A percentile compares a stretch with the other conserved stretches of the same genome.
Conservation (phyloP, 35 echinoderm and acorn worm genomes). For the Stichopus chloronotus region DNA sequence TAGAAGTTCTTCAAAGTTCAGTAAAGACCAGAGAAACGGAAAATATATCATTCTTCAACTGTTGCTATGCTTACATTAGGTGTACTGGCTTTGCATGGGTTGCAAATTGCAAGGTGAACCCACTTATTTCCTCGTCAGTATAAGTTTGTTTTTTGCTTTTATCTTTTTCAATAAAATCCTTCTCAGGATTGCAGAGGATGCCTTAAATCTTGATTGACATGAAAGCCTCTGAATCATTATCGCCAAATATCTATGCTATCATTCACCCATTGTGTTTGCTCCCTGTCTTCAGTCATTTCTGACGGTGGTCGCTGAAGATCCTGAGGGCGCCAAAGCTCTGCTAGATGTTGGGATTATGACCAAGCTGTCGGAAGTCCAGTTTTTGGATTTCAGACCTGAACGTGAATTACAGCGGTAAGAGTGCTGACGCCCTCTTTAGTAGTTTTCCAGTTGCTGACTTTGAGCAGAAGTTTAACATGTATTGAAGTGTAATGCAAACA, state of each 20-base stretch:
- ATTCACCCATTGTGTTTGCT: neutral
- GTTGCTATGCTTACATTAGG: no score
- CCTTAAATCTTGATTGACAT: no score
- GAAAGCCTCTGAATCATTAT: no score
- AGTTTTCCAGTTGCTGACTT: neutral
- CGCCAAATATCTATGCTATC: neutral
- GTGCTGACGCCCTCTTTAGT: neutral
- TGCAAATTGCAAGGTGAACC: no score
- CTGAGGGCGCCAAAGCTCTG: conserved; percentile 81
- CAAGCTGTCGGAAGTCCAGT: conserved; percentile 81
- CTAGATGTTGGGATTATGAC: conserved; percentile 83
- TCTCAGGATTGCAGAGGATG: no score
- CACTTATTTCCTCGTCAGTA: no score
- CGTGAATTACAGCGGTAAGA: conserved; percentile 76
- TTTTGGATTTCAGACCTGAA: conserved; percentile 91
- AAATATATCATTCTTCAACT: no score
- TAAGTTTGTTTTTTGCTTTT: no score
- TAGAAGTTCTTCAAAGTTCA: no score
- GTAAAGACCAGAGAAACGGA: no score
- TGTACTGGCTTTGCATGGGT: no score
- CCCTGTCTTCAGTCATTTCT: conserved; percentile 66
- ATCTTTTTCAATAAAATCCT: no score
- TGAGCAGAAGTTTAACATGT: neutral
- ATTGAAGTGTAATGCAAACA: neutral
- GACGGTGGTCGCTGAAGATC: conserved; percentile 73